Percentiles rank a stretch among this genome's conserved stretches.
Evolutionary conservation across 2,888 invertebrate genomes (phyloP).

Genomic region (Eupithecia centaureata): DNA sequence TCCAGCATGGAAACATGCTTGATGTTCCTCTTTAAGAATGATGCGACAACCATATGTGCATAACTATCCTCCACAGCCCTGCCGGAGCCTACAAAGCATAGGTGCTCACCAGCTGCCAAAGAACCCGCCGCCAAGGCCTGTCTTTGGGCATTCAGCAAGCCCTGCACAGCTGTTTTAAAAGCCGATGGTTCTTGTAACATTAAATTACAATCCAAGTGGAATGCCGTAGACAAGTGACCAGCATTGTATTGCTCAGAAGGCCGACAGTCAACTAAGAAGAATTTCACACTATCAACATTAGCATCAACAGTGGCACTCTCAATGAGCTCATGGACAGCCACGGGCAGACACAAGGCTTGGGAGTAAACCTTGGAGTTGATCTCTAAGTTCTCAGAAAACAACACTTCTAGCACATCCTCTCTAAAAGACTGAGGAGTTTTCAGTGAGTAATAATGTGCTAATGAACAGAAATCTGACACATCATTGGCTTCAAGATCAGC

Average conservation of each 20-base stretch:
- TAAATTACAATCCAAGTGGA: constrained; percentile 98
- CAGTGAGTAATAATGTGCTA: constrained; percentile 97
- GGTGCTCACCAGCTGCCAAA: constrained; percentile 92
- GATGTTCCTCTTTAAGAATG: constrained; percentile 96
- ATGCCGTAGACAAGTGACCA: constrained; percentile 98
- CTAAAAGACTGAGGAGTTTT: constrained; percentile 97
- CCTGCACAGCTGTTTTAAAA: constrained; percentile 97
- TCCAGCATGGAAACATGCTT: constrained; percentile 96
- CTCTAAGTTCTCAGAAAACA: constrained; percentile 85
- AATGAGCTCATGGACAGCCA: constrained; percentile 96
- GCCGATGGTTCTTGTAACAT: constrained; percentile 98
- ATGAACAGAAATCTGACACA: constrained; percentile 97
- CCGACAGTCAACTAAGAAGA: constrained; percentile 98
- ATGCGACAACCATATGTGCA: constrained; percentile 99
- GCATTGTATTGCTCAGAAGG: constrained; percentile 98
- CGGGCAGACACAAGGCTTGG: constrained; percentile 97
- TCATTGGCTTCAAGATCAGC: constrained; percentile 96
- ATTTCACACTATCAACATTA: constrained; percentile 88
- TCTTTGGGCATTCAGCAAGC: constrained; percentile 93
- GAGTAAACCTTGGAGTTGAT: constrained; percentile 86
- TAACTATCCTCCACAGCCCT: constrained; percentile 97
- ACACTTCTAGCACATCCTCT: constrained; percentile 89
- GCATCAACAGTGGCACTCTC: constrained; percentile 89
- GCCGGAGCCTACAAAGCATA: constrained; percentile 97
- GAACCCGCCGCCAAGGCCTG: constrained; percentile 94